Evolutionary conservation across 2,113 vertebrate genomes (phyloP), one percentile per base, ranked within the genome.

Genomic region (Cromileptes altivelis): DNA sequence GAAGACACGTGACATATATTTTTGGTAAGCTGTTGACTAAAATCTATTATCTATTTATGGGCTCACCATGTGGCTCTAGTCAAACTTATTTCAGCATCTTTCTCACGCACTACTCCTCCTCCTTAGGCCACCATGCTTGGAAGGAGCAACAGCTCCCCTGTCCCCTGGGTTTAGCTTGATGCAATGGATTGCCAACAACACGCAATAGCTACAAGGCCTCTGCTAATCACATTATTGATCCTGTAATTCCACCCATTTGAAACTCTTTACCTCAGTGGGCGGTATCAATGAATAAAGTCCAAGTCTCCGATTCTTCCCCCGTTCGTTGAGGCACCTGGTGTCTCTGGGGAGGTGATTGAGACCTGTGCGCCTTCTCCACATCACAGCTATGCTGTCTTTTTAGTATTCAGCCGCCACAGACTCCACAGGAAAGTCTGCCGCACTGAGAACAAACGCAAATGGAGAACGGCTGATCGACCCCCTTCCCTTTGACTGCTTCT

Each of bases 211-310:
- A 95, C 95, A 95, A 95, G 95, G 93, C 85, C 87, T 94, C 86
- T 93, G 91, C 94, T 95, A 96, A 96, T 96, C 95, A 95, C 92
- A 92, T 81, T 95, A 96, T 95, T 94, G 95, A 95, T 95, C 94
- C 92, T 86, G 84, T 94, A 94, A 95, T 93, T 92, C 91, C 80
- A 70, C 87, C 91, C 88, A 94, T 95, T 96, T 95, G 85, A 92
- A 95, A 93, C 90, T 93, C 93, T 94, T 95, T 95, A 95, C 90
- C 92, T 88, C 69, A 53, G 93, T 92, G 89, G 93, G 93, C 47
- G 88, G 91, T 90, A 91, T 92, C 93, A 93, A 92, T 94, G 94
- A 94, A 94, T 93, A 92, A 93, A 94, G 92, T 90, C 75, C 83
- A 85, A 83, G 86, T 85, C 85, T 82, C 75, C 27, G 62, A 77